Base-by-base conservation (phyloP, 2,888 invertebrate species). In the Ormyrus thymus region DNA sequence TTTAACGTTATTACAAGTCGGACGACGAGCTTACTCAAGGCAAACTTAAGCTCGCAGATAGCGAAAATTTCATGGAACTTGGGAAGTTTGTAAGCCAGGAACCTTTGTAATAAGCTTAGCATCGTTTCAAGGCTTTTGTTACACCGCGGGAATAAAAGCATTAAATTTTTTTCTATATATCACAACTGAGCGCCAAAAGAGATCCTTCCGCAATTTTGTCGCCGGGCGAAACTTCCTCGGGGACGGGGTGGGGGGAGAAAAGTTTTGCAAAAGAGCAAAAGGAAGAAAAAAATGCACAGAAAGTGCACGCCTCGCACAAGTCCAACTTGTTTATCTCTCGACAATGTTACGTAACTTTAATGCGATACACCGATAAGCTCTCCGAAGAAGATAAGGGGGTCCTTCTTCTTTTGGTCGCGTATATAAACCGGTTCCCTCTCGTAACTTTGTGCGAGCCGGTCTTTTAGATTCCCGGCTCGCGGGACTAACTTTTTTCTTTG, bases 281-380 rank as follows among this genome's bases (percentile, higher is more conserved):
- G 7, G 43, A 15, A 43, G 29, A 59, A 7, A 51, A 43, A 51
- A 51, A 48, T 56, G 9, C 13, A 7, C 8, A 15, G n/a, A 71
- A 51, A 51, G n/a, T 61, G 62, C 48, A 64, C 10, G 50, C 50
- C 29, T 29, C n/a, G 10, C n/a, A n/a, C n/a, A n/a, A n/a, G 29
- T 29, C 43, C 51, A 61, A 64, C 56, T 53, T 73, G 13, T 64
- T 73, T 73, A 73, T 56, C 29, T 64, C 48, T 48, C 29, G 13
- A 53, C 29, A 10, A 61, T 61, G 59, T 75, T 59, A 48, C 56
- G 53, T 59, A 68, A 68, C 59, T 59, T 66, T 75, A 68, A 46
- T 13, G 29, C 51, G 68, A 75, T 75, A 51, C 50, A 51, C 29
- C 58, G 43, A 55, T 74, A 59, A 66, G 66, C 53, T 66, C 51